Conservation (phyloP, 2,113 vertebrate genomes). For the Tenrec ecaudatus region DNA sequence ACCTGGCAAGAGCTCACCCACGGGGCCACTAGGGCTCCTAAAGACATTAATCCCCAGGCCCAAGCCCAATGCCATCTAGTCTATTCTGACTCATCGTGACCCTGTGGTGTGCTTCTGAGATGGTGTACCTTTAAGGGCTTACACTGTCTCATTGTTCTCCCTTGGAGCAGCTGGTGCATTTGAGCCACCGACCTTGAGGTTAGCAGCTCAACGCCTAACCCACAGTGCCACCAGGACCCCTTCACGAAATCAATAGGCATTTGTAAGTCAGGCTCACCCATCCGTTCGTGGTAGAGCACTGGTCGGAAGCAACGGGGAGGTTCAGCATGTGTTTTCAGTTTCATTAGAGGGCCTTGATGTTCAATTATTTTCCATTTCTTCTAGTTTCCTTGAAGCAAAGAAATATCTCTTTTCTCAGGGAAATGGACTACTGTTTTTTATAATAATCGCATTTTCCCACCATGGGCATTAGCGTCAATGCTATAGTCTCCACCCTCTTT, state of each 20-base stretch:
- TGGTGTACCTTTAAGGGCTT: not conserved
- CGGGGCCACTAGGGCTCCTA: not conserved
- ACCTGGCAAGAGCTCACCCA: not conserved
- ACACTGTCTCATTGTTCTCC: not conserved
- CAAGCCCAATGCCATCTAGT: no score
- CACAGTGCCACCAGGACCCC: not conserved
- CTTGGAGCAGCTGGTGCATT: not conserved
- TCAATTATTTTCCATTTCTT: not conserved
- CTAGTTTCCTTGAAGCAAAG: not conserved
- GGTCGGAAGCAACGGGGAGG: not conserved
- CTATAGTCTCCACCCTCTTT: not conserved
- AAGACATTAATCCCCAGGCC: no score
- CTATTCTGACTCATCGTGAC: no score
- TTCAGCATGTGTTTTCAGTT: not conserved
- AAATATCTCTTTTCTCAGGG: not conserved
- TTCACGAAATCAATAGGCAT: not conserved
- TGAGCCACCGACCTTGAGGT: not conserved
- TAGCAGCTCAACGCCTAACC: not conserved
- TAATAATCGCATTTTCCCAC: not conserved
- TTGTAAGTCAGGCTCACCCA: slow-evolving; percentile 40
- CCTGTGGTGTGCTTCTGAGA: no score
- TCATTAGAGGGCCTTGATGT: not conserved
- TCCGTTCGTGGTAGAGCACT: not conserved
- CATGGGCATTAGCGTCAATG: not conserved
- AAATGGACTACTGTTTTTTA: not conserved